Percentiles rank a stretch among this genome's conserved stretches.
Conservation (phyloP, 1,140 invertebrate genomes). For the Mizuhopecten yessoensis region DNA sequence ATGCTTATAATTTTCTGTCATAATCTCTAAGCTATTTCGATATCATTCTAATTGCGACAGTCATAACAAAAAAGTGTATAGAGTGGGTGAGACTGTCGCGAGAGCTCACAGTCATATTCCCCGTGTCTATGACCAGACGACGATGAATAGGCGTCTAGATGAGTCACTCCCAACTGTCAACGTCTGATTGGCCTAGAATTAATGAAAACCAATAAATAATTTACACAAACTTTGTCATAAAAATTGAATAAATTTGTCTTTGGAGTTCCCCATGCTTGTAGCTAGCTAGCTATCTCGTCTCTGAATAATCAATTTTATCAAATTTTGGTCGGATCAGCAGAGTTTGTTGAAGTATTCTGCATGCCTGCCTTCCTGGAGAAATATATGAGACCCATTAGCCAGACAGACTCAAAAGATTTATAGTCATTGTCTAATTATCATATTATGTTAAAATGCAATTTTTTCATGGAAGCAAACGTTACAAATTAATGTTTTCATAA, state of each 20-base stretch:
- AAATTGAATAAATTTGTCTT: slow-evolving; percentile 40
- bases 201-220: slow-evolving; percentile 29
- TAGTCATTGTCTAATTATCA: background rate
- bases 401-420: background rate
- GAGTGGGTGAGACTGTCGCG: background rate
- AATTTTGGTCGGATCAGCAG: background rate
- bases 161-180: slow-evolving; percentile 4
- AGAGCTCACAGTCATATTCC: background rate
- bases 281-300: background rate
- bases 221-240: slow-evolving; percentile 31
- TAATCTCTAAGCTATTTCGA: background rate
- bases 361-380: background rate
- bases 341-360: background rate
- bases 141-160: background rate
- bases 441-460: background rate
- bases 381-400: background rate
- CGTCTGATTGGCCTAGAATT: background rate
- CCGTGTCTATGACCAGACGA: background rate
- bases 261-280: background rate
- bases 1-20: no score
- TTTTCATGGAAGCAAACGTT: background rate
- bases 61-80: background rate
- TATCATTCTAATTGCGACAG: background rate
- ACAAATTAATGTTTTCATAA: background rate
- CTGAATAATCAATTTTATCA: slow-evolving; percentile 35